Evolutionary conservation across 2,888 invertebrate species (phyloP).

Genomic region (Chrysomela aeneicollis): DNA sequence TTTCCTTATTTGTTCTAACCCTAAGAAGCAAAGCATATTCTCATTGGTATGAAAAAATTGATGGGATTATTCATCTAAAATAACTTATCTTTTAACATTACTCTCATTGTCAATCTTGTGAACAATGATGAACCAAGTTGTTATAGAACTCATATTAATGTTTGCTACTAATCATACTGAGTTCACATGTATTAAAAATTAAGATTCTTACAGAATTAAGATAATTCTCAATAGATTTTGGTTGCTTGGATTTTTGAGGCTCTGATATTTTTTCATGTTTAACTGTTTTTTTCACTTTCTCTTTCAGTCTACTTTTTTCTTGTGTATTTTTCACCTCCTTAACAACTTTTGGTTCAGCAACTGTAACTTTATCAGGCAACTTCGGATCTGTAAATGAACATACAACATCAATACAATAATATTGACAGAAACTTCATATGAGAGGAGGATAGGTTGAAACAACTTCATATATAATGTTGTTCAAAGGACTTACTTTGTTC

Average conservation of each 20-base stretch:
- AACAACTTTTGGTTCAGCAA: slow-evolving; percentile 68
- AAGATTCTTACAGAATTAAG: slow-evolving; percentile 63
- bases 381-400: slow-evolving; percentile 67
- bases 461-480: no score
- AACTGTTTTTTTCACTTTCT: slow-evolving; percentile 53
- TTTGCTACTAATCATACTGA: not conserved
- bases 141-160: not conserved
- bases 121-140: not conserved
- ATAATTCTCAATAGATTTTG: slow-evolving; percentile 72
- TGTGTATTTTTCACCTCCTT: slow-evolving; percentile 65
- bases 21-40: no score
- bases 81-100: no score
- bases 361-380: slow-evolving; percentile 68
- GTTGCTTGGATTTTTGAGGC: slow-evolving; percentile 69
- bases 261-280: slow-evolving; percentile 61
- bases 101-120: not conserved
- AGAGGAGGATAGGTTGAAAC: no score
- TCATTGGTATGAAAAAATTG: no score
- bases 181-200: not conserved
- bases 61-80: no score
- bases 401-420: not conserved
- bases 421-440: no score
- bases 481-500: no score
- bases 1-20: no score
- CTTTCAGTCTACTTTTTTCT: slow-evolving; percentile 66